A percentile compares a stretch with the other conserved stretches of the same genome.
These are phyloP conservation scores for Corbicula japonica DNA, from an alignment of 2,888 invertebrate species.

Conservation along the genomic window DNA sequence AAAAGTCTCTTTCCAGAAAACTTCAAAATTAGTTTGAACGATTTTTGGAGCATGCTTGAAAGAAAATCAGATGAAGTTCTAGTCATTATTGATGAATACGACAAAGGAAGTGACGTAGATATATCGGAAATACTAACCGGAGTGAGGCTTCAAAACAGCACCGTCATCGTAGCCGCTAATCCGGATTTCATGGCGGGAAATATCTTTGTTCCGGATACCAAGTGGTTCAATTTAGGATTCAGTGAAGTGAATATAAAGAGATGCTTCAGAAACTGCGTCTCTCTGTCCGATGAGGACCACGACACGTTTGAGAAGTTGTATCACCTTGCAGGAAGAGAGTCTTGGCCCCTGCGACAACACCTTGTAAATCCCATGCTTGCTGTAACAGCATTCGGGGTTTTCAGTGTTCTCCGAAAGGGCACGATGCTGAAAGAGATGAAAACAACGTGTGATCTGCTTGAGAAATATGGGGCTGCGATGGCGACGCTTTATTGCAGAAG, in stretches of 20 bases:
- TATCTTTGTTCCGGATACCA: conserved; percentile 66
- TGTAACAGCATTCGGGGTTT: conserved; percentile 67
- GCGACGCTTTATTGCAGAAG: conserved; percentile 71
- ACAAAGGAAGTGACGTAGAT: conserved; percentile 57
- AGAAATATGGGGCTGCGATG: conserved; percentile 74
- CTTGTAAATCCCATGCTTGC: conserved; percentile 70
- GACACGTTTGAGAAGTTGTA: conserved; percentile 71
- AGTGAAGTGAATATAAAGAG: conserved; percentile 61
- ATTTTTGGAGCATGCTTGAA: conserved; percentile 78
- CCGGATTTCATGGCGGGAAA: conserved; percentile 62
- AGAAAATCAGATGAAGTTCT: conserved; percentile 73
- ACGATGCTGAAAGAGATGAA: conserved; percentile 64
- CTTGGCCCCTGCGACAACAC: conserved; percentile 57
- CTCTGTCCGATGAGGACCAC: conserved; percentile 64
- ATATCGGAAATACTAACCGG: conserved; percentile 71
- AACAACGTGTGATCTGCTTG: conserved; percentile 71
- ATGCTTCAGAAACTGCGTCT: conserved; percentile 72
- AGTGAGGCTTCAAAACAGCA: conserved; percentile 64
- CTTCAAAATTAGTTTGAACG: conserved; percentile 70
- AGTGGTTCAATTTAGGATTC: conserved; percentile 73
- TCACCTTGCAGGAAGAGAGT: conserved; percentile 62
- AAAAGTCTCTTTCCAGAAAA: conserved; percentile 75
- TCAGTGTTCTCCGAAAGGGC: conserved; percentile 58
- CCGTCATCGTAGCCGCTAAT: conserved; percentile 74
- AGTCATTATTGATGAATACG: conserved; percentile 81